Evolutionary conservation across 2,888 invertebrate genomes (phyloP).

Genomic region (Tenthredo scrophulariae): DNA sequence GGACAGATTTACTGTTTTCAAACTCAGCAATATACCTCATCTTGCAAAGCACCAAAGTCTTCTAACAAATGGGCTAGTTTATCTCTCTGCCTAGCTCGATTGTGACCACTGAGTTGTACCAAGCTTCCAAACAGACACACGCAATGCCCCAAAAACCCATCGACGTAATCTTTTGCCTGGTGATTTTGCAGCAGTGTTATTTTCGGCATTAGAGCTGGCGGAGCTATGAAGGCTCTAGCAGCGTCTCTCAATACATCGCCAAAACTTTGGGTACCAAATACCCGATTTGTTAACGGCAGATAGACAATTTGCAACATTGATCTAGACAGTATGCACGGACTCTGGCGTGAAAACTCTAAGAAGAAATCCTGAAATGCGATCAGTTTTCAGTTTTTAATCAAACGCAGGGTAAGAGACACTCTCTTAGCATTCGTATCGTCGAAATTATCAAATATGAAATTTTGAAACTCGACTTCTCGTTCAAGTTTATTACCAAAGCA

Average conservation of each 20-base stretch:
- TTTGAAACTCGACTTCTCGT: not conserved
- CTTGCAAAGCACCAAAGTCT: slow-evolving; percentile 94
- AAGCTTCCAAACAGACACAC: slow-evolving; percentile 92
- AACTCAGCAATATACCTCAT: slow-evolving; percentile 84
- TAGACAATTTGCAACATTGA: slow-evolving; percentile 93
- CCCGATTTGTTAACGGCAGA: slow-evolving; percentile 78
- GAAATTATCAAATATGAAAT: not conserved
- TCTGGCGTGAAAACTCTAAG: slow-evolving; percentile 93
- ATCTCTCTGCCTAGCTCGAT: slow-evolving; percentile 96
- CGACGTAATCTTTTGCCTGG: slow-evolving; percentile 92
- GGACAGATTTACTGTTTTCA: not conserved
- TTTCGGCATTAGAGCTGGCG: slow-evolving; percentile 91
- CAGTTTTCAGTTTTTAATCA: not conserved
- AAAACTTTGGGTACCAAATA: slow-evolving; percentile 83
- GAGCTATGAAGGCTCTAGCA: slow-evolving; percentile 92
- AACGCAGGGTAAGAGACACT: not conserved
- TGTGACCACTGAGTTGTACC: slow-evolving; percentile 95
- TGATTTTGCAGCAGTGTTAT: slow-evolving; percentile 84
- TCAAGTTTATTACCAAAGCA: slow-evolving; percentile 84
- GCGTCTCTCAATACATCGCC: slow-evolving; percentile 93
- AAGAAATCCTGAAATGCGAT: slow-evolving; percentile 88
- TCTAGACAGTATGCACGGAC: slow-evolving; percentile 94
- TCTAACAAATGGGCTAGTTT: slow-evolving; percentile 93
- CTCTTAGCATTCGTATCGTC: not conserved
- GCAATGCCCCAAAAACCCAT: slow-evolving; percentile 93